Evolutionary conservation across 2,113 vertebrate genomes (phyloP).

Genomic region (Recurvirostra avosetta): DNA sequence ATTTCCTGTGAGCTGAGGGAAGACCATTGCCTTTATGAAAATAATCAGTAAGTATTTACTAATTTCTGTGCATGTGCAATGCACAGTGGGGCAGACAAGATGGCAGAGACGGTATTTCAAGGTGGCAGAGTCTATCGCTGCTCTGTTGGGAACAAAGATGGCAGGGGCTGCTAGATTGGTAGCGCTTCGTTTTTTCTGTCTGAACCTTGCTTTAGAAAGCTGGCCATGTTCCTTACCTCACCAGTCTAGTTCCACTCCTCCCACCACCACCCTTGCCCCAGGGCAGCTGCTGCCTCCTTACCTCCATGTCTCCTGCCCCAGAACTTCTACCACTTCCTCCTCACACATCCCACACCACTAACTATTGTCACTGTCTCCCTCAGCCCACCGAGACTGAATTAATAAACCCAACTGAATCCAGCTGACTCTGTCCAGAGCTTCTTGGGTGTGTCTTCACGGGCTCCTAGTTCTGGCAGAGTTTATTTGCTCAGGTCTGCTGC

Average conservation of each 20-base stretch:
- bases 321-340: constrained; percentile 26
- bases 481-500: not conserved
- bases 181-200: not conserved
- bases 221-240: not conserved
- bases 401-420: not conserved
- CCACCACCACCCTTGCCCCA: not conserved
- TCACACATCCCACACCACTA: not conserved
- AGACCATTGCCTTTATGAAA: not conserved
- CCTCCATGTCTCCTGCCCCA: not conserved
- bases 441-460: not conserved
- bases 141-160: not conserved
- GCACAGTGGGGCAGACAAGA: not conserved
- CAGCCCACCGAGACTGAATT: not conserved
- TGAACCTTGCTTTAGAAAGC: not conserved
- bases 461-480: not conserved
- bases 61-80: not conserved
- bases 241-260: not conserved
- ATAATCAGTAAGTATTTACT: not conserved
- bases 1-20: not conserved
- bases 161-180: not conserved
- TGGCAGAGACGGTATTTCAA: not conserved
- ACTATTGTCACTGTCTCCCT: not conserved
- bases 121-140: not conserved
- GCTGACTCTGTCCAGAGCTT: not conserved
- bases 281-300: not conserved